Evolutionary conservation across 2,888 invertebrate genomes (phyloP).

Genomic region (Plagodis dolabraria): DNA sequence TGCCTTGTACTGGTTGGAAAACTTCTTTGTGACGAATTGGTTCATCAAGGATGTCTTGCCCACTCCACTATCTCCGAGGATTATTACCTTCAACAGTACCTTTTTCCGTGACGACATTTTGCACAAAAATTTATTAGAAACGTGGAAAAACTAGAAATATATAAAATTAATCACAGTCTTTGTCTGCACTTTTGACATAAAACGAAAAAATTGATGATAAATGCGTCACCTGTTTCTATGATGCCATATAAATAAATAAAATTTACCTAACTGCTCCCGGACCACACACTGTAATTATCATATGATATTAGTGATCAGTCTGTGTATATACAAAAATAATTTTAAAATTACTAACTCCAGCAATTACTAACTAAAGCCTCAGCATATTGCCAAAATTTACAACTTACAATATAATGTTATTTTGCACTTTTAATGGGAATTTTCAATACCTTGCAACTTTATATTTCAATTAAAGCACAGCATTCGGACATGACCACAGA

Average conservation of each 20-base stretch:
- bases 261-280: neutral
- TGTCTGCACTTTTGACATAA: constrained; percentile 79
- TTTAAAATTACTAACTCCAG: no score
- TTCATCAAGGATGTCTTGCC: constrained; percentile 99
- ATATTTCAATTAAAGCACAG: no score
- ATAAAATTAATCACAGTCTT: constrained; percentile 76
- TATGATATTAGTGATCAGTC: constrained; percentile 2
- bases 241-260: constrained; percentile 50
- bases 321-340: no score
- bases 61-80: constrained; percentile 98
- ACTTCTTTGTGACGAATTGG: constrained; percentile 99
- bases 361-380: no score
- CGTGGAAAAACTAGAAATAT: constrained; percentile 59
- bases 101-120: constrained; percentile 97
- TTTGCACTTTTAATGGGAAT: no score
- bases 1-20: constrained; percentile 99
- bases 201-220: constrained; percentile 69
- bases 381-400: no score
- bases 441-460: no score
- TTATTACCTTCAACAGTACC: constrained; percentile 98
- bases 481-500: no score
- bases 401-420: no score
- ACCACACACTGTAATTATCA: no score
- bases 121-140: constrained; percentile 63
- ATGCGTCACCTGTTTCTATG: constrained; percentile 82